phyloP scores from a whole-genome alignment of 1,140 invertebrate species.

The Sitophilus oryzae region DNA sequence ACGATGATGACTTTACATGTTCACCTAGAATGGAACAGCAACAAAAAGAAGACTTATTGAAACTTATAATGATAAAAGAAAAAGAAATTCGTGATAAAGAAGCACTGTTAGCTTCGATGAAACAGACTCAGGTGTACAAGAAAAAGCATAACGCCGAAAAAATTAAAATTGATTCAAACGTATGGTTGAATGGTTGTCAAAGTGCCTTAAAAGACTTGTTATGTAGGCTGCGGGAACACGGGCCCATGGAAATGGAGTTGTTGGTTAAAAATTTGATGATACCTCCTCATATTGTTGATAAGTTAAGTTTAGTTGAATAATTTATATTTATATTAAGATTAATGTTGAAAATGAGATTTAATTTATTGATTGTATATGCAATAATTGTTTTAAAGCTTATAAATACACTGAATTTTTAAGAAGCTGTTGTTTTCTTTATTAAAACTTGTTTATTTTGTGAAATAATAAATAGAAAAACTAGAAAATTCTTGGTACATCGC shows the following conservation, averaged over 20 bases:
- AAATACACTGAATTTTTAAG: no score
- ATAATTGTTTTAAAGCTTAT: no score
- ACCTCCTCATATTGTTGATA: slow-evolving; percentile 16
- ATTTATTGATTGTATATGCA: no score
- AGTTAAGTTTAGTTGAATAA: slow-evolving; percentile 6
- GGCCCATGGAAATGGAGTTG: slow-evolving; percentile 25
- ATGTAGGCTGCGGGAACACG: slow-evolving; percentile 24
- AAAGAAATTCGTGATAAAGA: slow-evolving; percentile 23
- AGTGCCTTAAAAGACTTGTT: slow-evolving; percentile 24
- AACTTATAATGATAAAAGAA: slow-evolving; percentile 13
- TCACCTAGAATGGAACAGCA: slow-evolving; percentile 16
- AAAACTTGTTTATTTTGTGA: no score
- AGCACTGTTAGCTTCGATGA: slow-evolving; percentile 25
- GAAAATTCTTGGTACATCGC: no score
- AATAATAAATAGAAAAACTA: no score
- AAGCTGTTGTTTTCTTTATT: no score
- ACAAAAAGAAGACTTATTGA: slow-evolving; percentile 17
- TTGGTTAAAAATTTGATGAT: slow-evolving; percentile 29
- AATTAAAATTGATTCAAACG: slow-evolving; percentile 16
- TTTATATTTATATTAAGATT: no score
- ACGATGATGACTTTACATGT: slow-evolving; percentile 22
- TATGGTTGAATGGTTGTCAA: slow-evolving; percentile 26
- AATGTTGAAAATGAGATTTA: no score
- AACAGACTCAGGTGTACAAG: slow-evolving; percentile 27
- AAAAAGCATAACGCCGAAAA: slow-evolving; percentile 26